Evolutionary conservation across 2,113 vertebrate genomes (phyloP), one percentile per base, ranked within the genome.

Genomic region (Phyllostomus discolor): DNA sequence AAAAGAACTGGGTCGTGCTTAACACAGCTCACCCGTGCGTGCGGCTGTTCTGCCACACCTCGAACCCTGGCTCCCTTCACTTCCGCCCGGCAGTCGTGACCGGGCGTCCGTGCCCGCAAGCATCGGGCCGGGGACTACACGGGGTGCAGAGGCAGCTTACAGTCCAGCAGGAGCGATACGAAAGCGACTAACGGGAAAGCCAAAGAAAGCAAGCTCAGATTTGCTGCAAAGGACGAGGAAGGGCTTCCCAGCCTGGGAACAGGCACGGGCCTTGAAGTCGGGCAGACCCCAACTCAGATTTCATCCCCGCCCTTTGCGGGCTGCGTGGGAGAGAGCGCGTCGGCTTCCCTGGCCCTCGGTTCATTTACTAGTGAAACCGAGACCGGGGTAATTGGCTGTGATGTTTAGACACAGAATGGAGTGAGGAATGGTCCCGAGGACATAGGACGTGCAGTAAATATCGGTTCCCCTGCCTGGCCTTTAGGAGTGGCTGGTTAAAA

Each of bases 1-100:
- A 10, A 50, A 50, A 59, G 19, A 85, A 66, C 11, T 10, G 35
- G 50, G 22, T 5, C 11, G 3, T 31, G 41, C 83, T 26, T n/a
- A 19, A 52, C 75, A 26, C 31, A 17, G n/a, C 43, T 48, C 52
- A 17, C 1, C 0, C 0, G 5, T 0, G 1, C 46, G 26, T 7
- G 31, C 17, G 4, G 46, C 72, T 75, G 69, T 90, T 48, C 43
- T 26, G 0, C 48, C 38, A 10, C 28, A 28, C 41, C 35, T 79
- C 20, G 33, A 48, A 62, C 17, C 16, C 69, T 52, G 10, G 24
- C 59, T 31, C 48, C 10, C 2, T 57, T 78, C 35, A 15, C 10
- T 46, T 90, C 50, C n/a, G 22, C 67, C 57, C 41, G 19, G 4
- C 41, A 52, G 22, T 7, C 7, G n/a, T 20, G 26, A 24, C 66